A percentile compares a stretch with the other conserved stretches of the same genome.
Evolutionary conservation across 2,797 vertebrate genomes (phyloP).

Genomic region (Gambelia wislizenii): DNA sequence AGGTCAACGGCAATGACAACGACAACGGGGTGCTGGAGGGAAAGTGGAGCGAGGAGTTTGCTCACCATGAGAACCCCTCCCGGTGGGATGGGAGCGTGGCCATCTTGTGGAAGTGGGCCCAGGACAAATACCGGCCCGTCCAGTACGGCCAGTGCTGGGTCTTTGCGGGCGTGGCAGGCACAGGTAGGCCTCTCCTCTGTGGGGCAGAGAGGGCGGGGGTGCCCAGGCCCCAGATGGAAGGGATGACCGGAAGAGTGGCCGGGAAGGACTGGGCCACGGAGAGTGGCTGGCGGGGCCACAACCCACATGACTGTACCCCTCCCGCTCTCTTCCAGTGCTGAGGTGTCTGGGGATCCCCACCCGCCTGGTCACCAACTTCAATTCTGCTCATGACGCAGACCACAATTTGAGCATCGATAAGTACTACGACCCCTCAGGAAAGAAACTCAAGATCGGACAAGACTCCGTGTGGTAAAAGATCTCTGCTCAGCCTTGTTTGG

Average conservation of each 20-base stretch:
- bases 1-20: slow-evolving; percentile 91
- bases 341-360: slow-evolving; percentile 89
- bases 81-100: slow-evolving; percentile 90
- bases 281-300: no score
- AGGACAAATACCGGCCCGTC: slow-evolving; percentile 82
- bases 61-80: slow-evolving; percentile 82
- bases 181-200: slow-evolving; percentile 82
- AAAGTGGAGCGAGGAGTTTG: slow-evolving; percentile 87
- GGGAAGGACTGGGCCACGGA: background rate
- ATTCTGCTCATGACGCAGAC: slow-evolving; percentile 88
- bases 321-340: slow-evolving; percentile 80
- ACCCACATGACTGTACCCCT: no score
- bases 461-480: slow-evolving; percentile 90
- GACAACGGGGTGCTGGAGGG: slow-evolving; percentile 88
- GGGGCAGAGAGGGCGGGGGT: background rate
- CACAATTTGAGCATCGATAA: slow-evolving; percentile 84
- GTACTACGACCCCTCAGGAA: slow-evolving; percentile 79
- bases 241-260: background rate
- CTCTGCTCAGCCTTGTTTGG: background rate
- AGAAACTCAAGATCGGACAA: slow-evolving; percentile 37
- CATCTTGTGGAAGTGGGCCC: slow-evolving; percentile 89
- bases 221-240: background rate
- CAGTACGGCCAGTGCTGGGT: slow-evolving; percentile 97
- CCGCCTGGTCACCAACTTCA: slow-evolving; percentile 87
- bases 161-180: slow-evolving; percentile 91